Evolutionary conservation across 2,113 vertebrate species (phyloP).

Genomic region (Xyrauchen texanus): DNA sequence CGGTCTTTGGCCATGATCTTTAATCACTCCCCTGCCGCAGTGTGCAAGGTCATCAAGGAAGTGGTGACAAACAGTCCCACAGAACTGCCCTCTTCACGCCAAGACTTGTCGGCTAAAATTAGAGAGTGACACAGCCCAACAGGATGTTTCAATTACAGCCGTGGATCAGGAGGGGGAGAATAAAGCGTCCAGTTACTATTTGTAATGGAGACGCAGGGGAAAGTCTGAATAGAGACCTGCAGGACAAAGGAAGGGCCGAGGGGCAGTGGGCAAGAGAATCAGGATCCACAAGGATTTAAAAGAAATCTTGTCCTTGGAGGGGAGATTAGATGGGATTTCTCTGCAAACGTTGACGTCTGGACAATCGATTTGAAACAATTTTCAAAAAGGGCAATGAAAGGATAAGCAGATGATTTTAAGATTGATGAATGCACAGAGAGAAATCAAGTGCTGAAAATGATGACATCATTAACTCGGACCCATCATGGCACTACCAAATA

Average conservation of each 20-base stretch:
- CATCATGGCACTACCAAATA: no score
- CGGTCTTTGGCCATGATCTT: conserved; percentile 73
- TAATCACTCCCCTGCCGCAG: conserved; percentile 73
- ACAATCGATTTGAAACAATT: background rate
- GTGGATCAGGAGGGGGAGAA: conserved; percentile 12
- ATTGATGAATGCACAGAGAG: background rate
- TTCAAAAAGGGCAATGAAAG: background rate
- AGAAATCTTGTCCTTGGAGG: background rate
- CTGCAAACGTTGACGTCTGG: conserved; percentile 1
- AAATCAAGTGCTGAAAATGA: background rate
- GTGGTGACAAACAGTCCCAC: conserved; percentile 59
- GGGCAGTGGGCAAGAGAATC: background rate
- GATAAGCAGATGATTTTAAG: background rate
- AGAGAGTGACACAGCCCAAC: conserved; percentile 23
- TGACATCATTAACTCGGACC: no score
- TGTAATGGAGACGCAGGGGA: conserved; percentile 19
- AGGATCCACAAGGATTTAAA: background rate
- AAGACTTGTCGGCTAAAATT: conserved; percentile 33
- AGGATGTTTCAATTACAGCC: conserved; percentile 44
- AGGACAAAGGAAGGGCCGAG: background rate
- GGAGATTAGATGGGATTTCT: conserved; percentile 2
- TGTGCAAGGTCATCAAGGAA: conserved; percentile 75
- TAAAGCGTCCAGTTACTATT: conserved; percentile 26
- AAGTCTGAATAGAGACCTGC: background rate
- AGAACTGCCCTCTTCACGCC: background rate